Evolutionary conservation across 2,888 invertebrate genomes (phyloP).

Genomic region (Ferrisia virgata): DNA sequence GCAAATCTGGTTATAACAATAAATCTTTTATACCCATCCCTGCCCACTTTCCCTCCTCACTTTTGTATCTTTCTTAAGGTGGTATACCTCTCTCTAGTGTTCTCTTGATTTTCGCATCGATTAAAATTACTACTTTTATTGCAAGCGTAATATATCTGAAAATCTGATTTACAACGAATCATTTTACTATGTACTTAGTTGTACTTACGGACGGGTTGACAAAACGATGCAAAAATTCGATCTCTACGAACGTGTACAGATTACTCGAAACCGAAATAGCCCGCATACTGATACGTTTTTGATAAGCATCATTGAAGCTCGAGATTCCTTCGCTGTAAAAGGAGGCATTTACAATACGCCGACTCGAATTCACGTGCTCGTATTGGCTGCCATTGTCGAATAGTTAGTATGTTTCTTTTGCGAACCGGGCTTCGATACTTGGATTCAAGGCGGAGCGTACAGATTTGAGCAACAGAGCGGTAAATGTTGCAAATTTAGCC

Average conservation of each 20-base stretch:
- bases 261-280: slow-evolving; percentile 27
- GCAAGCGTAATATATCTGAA: background rate
- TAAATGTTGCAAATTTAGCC: slow-evolving; percentile 19
- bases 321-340: slow-evolving; percentile 8
- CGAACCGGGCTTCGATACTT: slow-evolving; percentile 18
- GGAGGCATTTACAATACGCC: slow-evolving; percentile 10
- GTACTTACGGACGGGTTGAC: background rate
- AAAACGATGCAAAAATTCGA: background rate
- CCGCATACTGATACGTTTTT: slow-evolving; percentile 38
- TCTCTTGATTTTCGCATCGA: background rate
- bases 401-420: slow-evolving; percentile 36
- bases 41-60: background rate
- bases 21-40: background rate
- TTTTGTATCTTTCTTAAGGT: background rate
- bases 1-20: too few species aligned
- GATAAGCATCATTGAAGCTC: slow-evolving; percentile 34
- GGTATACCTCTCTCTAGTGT: too few species aligned
- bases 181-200: background rate
- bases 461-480: background rate
- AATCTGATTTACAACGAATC: background rate
- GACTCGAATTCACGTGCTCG: slow-evolving; percentile 9
- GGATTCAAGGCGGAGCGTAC: slow-evolving; percentile 26
- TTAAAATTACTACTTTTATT: background rate
- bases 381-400: background rate
- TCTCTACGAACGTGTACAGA: background rate